A percentile compares a stretch with the other conserved stretches of the same genome.
Conservation (phyloP, 1,140 invertebrate genomes). For the Tetragnatha versicolor region DNA sequence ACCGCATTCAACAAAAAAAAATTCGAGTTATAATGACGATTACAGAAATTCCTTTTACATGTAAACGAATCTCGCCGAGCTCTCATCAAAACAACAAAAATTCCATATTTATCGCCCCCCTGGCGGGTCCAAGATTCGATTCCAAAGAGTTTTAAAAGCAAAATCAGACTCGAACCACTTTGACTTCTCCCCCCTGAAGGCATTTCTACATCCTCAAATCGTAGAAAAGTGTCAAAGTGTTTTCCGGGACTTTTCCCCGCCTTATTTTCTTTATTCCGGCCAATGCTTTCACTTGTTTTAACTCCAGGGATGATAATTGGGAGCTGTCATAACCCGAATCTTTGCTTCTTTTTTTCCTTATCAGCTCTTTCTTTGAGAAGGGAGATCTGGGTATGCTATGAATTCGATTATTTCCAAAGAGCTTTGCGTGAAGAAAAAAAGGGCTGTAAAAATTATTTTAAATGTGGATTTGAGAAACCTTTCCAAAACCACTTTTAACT, state of each 20-base stretch:
- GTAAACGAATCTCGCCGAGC: constrained; percentile 9
- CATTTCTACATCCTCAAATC: constrained; percentile 14
- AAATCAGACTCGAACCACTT: constrained; percentile 24
- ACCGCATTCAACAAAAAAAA: no score
- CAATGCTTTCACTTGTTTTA: constrained; percentile 29
- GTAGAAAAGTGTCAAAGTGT: constrained; percentile 49
- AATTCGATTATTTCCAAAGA: constrained; percentile 41
- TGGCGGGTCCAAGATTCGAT: constrained; percentile 1
- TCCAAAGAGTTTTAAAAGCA: neutral
- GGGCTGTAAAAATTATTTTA: no score
- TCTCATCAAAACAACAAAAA: constrained; percentile 44
- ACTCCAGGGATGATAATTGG: constrained; percentile 40
- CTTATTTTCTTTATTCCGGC: constrained; percentile 14
- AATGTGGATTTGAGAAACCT: no score
- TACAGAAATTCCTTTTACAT: constrained; percentile 8
- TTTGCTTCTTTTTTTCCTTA: constrained; percentile 10
- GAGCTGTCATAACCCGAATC: constrained; percentile 23
- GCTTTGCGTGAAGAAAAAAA: neutral
- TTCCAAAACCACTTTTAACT: no score
- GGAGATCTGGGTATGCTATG: constrained; percentile 41
- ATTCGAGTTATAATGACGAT: no score
- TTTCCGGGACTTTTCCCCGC: neutral
- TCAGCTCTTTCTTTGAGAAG: constrained; percentile 15
- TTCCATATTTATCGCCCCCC: constrained; percentile 33
- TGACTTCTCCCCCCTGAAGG: neutral